Conservation (phyloP, 2,888 invertebrate genomes). For the Eupithecia subfuscata region DNA sequence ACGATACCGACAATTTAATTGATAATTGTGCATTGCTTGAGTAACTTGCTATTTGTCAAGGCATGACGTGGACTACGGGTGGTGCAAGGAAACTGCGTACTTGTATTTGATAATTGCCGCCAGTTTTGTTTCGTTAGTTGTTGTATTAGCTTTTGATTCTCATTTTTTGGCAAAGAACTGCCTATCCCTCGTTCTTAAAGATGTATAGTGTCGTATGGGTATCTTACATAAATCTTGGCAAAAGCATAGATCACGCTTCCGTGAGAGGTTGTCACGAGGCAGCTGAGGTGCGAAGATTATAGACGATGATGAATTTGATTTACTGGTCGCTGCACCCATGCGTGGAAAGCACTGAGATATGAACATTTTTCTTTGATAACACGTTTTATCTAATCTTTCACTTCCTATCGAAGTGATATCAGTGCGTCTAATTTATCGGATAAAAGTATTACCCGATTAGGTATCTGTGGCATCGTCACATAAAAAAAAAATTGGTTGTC, state of each 20-base stretch:
- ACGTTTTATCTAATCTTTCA: slow-evolving; percentile 41
- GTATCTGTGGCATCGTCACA: slow-evolving; percentile 18
- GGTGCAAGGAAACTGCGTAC: slow-evolving; percentile 15
- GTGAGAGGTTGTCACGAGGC: not conserved
- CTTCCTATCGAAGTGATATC: slow-evolving; percentile 32
- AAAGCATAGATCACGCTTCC: not conserved
- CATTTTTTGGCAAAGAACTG: not conserved
- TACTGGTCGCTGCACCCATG: not conserved
- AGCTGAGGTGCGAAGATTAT: not conserved
- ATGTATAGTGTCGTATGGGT: not conserved
- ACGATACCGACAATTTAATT: slow-evolving; percentile 59
- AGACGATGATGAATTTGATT: not conserved
- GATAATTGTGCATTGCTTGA: slow-evolving; percentile 53
- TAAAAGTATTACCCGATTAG: slow-evolving; percentile 37
- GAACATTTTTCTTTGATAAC: slow-evolving; percentile 3
- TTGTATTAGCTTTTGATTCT: not conserved
- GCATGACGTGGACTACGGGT: slow-evolving; percentile 40
- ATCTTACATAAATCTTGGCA: not conserved
- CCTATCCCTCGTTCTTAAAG: not conserved
- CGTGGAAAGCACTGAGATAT: slow-evolving; percentile 4
- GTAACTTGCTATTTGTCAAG: slow-evolving; percentile 45
- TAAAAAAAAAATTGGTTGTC: too few relatives aligned
- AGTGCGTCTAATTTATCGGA: slow-evolving; percentile 30
- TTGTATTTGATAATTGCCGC: not conserved
- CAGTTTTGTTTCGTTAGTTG: not conserved